Percentiles rank a stretch among this genome's conserved stretches.
These are phyloP conservation scores for human (Homo sapiens) DNA, from an alignment of 2,113 vertebrate species.

Conservation along the genomic window DNA sequence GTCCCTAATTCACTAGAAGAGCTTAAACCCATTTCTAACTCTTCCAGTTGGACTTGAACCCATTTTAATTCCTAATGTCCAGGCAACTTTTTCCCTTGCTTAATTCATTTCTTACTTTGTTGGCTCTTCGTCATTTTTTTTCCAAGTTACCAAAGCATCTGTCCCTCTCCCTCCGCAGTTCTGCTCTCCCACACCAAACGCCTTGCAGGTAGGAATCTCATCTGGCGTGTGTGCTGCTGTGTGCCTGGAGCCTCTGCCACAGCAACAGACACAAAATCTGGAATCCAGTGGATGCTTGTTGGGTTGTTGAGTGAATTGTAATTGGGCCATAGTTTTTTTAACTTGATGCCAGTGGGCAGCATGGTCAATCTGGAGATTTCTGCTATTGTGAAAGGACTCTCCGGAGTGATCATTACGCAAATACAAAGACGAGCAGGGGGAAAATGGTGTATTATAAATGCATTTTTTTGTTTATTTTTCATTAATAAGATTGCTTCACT, in stretches of 20 bases:
- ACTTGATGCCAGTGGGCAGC: neutral
- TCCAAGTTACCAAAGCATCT: neutral
- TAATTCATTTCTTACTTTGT: neutral
- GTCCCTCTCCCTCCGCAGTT: neutral
- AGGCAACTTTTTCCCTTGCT: neutral
- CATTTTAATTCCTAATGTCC: neutral
- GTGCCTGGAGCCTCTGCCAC: neutral
- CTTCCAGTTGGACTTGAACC: neutral
- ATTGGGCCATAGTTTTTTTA: neutral
- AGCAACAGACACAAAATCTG: neutral
- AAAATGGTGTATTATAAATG: neutral
- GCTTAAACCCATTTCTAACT: neutral
- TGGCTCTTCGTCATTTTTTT: neutral
- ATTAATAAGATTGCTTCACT: constrained; percentile 34
- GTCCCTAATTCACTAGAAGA: neutral
- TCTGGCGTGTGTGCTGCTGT: neutral
- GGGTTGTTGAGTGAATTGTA: neutral
- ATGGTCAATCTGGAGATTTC: neutral
- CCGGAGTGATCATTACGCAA: neutral
- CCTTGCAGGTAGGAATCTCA: neutral
- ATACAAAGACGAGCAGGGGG: neutral
- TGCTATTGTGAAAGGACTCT: neutral
- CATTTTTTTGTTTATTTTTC: constrained; percentile 43
- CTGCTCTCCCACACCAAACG: neutral
- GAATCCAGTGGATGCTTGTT: neutral